Conservation (phyloP, 1,140 invertebrate species). For the Aradophagus sp. region DNA sequence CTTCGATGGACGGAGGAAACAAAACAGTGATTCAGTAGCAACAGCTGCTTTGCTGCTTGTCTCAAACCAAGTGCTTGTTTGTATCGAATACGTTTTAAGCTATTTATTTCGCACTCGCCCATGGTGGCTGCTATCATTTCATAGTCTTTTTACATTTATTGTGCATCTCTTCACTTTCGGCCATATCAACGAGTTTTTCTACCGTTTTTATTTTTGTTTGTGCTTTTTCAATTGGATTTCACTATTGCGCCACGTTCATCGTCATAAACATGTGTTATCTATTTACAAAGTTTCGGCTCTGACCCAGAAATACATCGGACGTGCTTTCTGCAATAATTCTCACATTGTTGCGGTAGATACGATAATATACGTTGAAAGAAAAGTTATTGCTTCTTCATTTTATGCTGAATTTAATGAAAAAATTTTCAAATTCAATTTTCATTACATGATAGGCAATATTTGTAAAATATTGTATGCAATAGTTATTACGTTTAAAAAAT, state of each 20-base stretch:
- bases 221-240: slow-evolving; percentile 27
- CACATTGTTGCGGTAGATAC: slow-evolving; percentile 14
- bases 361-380: slow-evolving; percentile 38
- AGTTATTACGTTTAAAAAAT: too few species aligned
- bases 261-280: slow-evolving; percentile 49
- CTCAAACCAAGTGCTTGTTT: slow-evolving; percentile 41
- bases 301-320: slow-evolving; percentile 63
- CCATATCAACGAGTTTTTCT: slow-evolving; percentile 41
- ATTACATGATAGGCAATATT: neutral
- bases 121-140: slow-evolving; percentile 46
- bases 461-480: too few species aligned
- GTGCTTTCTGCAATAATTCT: slow-evolving; percentile 25
- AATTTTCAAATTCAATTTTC: slow-evolving; percentile 11
- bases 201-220: slow-evolving; percentile 35
- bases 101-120: slow-evolving; percentile 51
- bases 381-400: slow-evolving; percentile 34
- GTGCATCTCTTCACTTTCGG: slow-evolving; percentile 34
- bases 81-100: slow-evolving; percentile 46
- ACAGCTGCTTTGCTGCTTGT: slow-evolving; percentile 46
- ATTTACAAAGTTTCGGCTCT: slow-evolving; percentile 54
- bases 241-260: slow-evolving; percentile 27
- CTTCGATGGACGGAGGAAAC: slow-evolving; percentile 50
- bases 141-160: slow-evolving; percentile 47
- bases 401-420: neutral
- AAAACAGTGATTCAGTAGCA: slow-evolving; percentile 52